Percentiles rank a stretch among this genome's conserved stretches.
Conservation (phyloP, 1,140 invertebrate genomes). For the Liolophura sinensis region DNA sequence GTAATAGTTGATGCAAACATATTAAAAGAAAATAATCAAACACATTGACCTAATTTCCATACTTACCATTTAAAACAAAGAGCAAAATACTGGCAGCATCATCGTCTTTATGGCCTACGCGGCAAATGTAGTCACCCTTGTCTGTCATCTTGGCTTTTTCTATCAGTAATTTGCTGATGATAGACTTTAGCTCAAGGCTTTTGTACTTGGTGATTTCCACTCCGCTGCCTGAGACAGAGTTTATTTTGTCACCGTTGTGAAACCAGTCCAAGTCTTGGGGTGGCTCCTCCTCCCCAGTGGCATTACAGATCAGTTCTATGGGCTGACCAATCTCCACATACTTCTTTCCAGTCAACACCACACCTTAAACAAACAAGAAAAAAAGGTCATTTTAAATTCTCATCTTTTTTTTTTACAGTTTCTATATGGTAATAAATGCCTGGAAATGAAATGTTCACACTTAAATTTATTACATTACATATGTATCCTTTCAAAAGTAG, state of each 20-base stretch:
- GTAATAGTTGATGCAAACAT: no score
- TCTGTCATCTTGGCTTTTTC: constrained; percentile 33
- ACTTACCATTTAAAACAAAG: constrained; percentile 42
- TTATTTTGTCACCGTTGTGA: constrained; percentile 37
- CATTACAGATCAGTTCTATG: constrained; percentile 40
- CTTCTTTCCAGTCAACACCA: constrained; percentile 36
- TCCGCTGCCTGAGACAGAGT: constrained; percentile 23
- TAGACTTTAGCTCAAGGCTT: constrained; percentile 14
- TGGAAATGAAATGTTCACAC: no score
- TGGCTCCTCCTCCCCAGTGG: constrained; percentile 38
- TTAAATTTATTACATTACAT: no score
- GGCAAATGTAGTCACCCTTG: constrained; percentile 42
- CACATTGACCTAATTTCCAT: neutral
- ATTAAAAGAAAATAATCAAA: neutral
- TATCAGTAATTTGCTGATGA: constrained; percentile 41
- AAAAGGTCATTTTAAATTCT: neutral
- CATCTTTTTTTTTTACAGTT: neutral
- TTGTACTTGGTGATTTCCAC: constrained; percentile 38
- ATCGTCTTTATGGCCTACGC: constrained; percentile 23
- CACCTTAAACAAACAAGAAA: constrained; percentile 27
- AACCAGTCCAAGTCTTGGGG: constrained; percentile 50
- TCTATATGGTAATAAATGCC: no score
- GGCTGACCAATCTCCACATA: constrained; percentile 39
- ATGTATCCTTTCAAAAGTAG: no score
- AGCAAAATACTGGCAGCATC: constrained; percentile 38